Conservation (phyloP, 2,113 vertebrate species). For the Ammodytes dubius region DNA sequence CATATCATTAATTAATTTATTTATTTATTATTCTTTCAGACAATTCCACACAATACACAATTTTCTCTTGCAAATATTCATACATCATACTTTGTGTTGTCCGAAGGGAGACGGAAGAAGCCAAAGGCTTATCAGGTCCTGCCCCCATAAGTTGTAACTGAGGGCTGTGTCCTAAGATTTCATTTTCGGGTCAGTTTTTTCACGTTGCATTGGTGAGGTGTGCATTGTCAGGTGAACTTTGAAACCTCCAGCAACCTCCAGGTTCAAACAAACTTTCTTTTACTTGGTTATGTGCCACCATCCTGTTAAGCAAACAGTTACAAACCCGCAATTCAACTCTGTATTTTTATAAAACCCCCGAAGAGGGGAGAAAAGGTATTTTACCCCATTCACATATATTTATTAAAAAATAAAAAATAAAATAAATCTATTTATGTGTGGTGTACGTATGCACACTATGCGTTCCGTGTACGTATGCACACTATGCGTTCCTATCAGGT, state of each 20-base stretch:
- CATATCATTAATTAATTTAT: not conserved
- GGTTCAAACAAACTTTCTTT: slow-evolving; percentile 5
- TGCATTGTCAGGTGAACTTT: slow-evolving; percentile 18
- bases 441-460: not conserved
- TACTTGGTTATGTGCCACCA: not conserved
- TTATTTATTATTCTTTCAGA: no score
- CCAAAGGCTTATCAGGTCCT: no score
- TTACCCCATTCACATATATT: not conserved
- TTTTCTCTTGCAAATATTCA: no score
- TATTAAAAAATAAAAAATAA: not conserved
- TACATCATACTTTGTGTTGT: no score
- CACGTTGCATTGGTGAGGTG: not conserved
- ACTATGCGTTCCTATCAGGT: not conserved
- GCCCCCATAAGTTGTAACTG: not conserved
- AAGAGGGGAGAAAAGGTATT: not conserved
- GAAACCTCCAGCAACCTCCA: slow-evolving; percentile 3
- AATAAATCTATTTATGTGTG: not conserved
- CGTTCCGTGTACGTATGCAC: not conserved
- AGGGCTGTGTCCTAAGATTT: not conserved
- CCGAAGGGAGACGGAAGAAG: no score
- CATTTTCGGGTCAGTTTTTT: not conserved
- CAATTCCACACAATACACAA: no score
- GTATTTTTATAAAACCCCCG: not conserved
- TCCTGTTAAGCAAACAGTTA: not conserved
- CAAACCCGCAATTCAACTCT: not conserved